Evolutionary conservation across 2,797 vertebrate species (phyloP).

Genomic region (Urocyon cinereoargenteus): DNA sequence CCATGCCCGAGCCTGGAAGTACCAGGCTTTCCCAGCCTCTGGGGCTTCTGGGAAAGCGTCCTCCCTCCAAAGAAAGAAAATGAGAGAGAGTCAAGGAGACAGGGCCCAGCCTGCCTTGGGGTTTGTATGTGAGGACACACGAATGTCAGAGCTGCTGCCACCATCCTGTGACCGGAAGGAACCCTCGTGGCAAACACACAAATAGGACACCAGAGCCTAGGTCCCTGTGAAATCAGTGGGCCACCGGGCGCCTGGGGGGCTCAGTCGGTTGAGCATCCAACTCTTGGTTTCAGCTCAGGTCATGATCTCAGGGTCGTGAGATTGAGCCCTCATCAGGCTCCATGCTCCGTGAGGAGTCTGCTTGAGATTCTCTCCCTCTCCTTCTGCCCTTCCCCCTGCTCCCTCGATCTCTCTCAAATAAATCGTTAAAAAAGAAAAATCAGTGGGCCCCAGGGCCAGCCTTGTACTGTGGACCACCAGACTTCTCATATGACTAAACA

Average conservation of each 20-base stretch:
- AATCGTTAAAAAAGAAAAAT: background rate
- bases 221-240: background rate
- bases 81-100: background rate
- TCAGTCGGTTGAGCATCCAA: too few relatives aligned
- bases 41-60: background rate
- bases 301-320: background rate
- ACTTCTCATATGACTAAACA: background rate
- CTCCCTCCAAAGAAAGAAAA: background rate
- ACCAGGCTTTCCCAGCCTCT: background rate
- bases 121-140: background rate
- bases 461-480: too few relatives aligned
- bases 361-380: background rate
- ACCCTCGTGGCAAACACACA: background rate
- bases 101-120: background rate
- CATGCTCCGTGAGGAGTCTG: background rate
- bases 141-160: background rate
- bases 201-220: background rate
- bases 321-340: background rate
- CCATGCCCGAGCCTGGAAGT: background rate
- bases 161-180: background rate
- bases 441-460: background rate
- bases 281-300: too few relatives aligned
- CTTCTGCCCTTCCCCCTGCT: background rate
- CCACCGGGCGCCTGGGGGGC: fast-evolving
- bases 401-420: background rate